A percentile compares a stretch with the other conserved stretches of the same genome.
phyloP scores from a whole-genome alignment of 1,140 invertebrate genomes.

The Wiebesia pumilae region DNA sequence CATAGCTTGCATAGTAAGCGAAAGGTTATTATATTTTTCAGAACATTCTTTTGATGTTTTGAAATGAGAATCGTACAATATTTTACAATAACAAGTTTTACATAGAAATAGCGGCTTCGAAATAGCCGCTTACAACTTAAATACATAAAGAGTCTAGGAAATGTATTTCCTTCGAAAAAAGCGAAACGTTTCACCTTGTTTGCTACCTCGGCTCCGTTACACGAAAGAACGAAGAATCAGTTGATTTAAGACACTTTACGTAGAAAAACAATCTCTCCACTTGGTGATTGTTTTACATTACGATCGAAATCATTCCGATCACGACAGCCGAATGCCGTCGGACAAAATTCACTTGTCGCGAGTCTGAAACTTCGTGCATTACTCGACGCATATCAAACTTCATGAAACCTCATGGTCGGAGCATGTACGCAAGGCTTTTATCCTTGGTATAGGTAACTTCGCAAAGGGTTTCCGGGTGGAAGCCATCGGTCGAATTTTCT shows the following conservation, averaged over 20 bases:
- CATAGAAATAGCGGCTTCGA: no score
- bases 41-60: no score
- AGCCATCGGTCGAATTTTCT: neutral
- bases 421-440: neutral
- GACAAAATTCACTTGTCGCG: neutral
- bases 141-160: no score
- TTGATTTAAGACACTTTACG: neutral
- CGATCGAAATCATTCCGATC: neutral
- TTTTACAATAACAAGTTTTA: no score
- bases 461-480: neutral
- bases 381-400: constrained; percentile 30
- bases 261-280: neutral
- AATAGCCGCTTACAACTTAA: no score
- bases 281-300: neutral
- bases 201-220: neutral
- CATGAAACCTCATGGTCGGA: constrained; percentile 18
- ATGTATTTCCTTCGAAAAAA: no score
- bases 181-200: no score
- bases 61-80: no score
- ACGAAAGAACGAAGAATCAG: neutral
- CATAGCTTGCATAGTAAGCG: no score
- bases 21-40: no score
- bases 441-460: neutral
- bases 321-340: neutral
- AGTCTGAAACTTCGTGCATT: neutral